Percentiles rank a stretch among this genome's conserved stretches.
phyloP scores from a whole-genome alignment of 2,113 vertebrate genomes.

The Scalopus aquaticus region DNA sequence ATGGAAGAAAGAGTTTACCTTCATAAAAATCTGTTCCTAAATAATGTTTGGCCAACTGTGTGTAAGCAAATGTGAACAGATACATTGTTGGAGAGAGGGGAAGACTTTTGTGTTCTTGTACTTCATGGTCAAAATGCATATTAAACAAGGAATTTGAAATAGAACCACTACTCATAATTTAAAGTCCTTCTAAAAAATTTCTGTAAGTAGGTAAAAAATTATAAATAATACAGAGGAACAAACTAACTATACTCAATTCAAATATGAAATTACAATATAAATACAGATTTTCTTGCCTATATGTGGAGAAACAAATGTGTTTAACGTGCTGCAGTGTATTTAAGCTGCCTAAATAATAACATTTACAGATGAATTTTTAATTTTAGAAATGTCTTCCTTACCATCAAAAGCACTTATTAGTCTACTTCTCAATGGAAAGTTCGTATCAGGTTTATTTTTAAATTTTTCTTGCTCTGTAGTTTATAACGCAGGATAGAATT shows the following conservation, averaged over 20 bases:
- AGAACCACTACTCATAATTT: background rate
- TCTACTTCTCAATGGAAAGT: background rate
- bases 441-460: background rate
- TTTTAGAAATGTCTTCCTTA: background rate
- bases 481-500: slow-evolving; percentile 20
- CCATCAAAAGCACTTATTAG: background rate
- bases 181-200: slow-evolving; percentile 5
- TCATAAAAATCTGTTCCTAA: background rate
- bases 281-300: background rate
- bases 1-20: background rate
- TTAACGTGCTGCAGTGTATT: background rate
- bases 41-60: background rate
- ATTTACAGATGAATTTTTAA: background rate
- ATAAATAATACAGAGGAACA: background rate
- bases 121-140: background rate
- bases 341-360: background rate
- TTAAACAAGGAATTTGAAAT: slow-evolving; percentile 7
- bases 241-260: background rate
- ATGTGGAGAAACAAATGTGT: background rate
- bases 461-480: background rate
- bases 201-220: background rate
- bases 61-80: background rate
- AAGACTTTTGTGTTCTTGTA: background rate
- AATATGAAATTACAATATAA: background rate
- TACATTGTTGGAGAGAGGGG: background rate